Percentiles rank a stretch among this genome's conserved stretches.
Conservation (phyloP, 1,140 invertebrate species). For the Andrena cerasifolii region DNA sequence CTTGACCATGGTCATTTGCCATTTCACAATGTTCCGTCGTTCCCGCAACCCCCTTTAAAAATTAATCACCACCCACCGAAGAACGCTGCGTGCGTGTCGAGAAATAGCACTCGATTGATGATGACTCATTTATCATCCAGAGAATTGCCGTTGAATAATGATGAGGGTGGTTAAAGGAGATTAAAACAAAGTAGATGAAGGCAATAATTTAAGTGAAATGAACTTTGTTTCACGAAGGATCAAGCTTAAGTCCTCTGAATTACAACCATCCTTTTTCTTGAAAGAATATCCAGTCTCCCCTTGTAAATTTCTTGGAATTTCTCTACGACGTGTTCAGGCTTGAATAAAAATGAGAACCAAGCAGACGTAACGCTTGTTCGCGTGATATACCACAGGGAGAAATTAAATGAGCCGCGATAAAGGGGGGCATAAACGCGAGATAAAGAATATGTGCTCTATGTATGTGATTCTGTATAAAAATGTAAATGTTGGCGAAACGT, state of each 20-base stretch:
- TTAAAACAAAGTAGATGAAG: too few relatives aligned
- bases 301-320: slow-evolving; percentile 4
- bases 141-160: too few relatives aligned
- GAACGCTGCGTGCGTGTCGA: too few relatives aligned
- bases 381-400: background rate
- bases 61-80: too few relatives aligned
- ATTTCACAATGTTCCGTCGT: background rate
- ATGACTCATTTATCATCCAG: too few relatives aligned
- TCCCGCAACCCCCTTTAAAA: too few relatives aligned
- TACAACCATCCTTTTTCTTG: background rate
- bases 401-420: slow-evolving; percentile 28
- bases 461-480: background rate
- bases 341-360: slow-evolving; percentile 11
- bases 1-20: slow-evolving; percentile 15
- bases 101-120: too few relatives aligned
- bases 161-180: too few relatives aligned
- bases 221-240: too few relatives aligned
- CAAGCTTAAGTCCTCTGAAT: too few relatives aligned
- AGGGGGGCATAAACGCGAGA: background rate
- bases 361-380: background rate
- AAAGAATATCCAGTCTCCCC: too few relatives aligned
- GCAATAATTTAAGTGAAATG: too few relatives aligned
- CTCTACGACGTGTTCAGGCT: background rate
- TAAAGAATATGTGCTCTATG: background rate
- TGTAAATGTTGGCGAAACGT: background rate